phyloP scores from a whole-genome alignment of 2,113 vertebrate genomes.

The Anarhynchus alexandrinus region DNA sequence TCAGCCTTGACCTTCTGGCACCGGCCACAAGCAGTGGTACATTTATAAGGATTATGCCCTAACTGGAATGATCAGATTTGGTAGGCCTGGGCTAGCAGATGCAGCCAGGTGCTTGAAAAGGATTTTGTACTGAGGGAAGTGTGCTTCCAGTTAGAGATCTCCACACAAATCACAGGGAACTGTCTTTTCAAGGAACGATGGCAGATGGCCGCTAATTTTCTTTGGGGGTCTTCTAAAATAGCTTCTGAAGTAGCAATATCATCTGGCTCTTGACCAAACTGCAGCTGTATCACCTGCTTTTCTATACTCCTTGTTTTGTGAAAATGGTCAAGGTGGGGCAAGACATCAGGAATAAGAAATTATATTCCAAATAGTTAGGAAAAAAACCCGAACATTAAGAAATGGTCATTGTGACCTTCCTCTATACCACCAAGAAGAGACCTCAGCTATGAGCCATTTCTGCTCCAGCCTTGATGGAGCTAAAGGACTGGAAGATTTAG shows the following conservation, averaged over 20 bases:
- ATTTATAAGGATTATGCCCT: background rate
- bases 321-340: background rate
- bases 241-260: background rate
- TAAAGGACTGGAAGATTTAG: background rate
- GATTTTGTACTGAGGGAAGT: background rate
- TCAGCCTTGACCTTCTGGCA: background rate
- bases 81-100: background rate
- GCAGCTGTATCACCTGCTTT: background rate
- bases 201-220: background rate
- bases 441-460: background rate
- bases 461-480: background rate
- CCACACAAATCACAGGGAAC: background rate
- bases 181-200: background rate
- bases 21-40: background rate
- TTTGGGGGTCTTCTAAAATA: background rate
- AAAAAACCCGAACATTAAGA: background rate
- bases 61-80: background rate
- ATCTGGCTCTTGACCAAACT: background rate
- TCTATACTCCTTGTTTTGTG: background rate
- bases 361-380: background rate
- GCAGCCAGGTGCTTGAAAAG: background rate
- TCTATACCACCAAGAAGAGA: background rate
- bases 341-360: background rate
- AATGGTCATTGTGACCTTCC: background rate
- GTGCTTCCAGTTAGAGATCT: background rate